Evolutionary conservation across 2,888 invertebrate species (phyloP), one percentile per base, ranked within the genome.

Genomic region (Mystacides longicornis): DNA sequence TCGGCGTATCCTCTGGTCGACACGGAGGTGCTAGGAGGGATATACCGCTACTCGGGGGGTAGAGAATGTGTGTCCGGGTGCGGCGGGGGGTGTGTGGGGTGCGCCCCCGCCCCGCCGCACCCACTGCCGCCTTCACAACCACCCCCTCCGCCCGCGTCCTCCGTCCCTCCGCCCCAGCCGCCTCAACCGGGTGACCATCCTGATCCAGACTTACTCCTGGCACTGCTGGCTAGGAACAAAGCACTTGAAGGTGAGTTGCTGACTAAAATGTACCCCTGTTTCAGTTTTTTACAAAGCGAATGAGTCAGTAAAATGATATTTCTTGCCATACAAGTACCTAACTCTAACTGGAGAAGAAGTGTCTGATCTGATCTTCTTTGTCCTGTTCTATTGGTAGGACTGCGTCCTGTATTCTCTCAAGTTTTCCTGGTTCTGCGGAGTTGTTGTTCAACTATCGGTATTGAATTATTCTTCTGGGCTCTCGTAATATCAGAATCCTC

Each of bases 181-280:
- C 71, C 74, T n/a, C 69, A 74, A 23, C 61, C 50, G 56, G 69
- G 69, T 62, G 74, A 80, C 64, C 76, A 83, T 65, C 89, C 89
- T 58, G 89, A 87, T 69, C 89, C 91, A 20, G 92, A 93, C 68
- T 88, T 93, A 63, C 79, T 93, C 53, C 78, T 92, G 49, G 91
- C 92, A 11, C 78, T 93, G 55, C 79, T 93, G 59, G 88, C 91
- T 37, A 82, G 91, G 68, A 93, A 93, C 73, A 91, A 92, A 73
- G 86, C 88, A 58, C 79, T 93, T 48, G 92, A 92, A 89, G 92
- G 93, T 93, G 79, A 78, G 81, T n/a, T n/a, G n/a, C n/a, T n/a
- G n/a, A n/a, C n/a, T n/a, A n/a, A n/a, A n/a, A n/a, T n/a, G n/a
- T n/a, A n/a, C n/a, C n/a, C n/a, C n/a, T n/a, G n/a, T n/a, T n/a